These are phyloP conservation scores for Anodontia alba DNA, from an alignment of 2,888 invertebrate genomes.

Conservation along the genomic window DNA sequence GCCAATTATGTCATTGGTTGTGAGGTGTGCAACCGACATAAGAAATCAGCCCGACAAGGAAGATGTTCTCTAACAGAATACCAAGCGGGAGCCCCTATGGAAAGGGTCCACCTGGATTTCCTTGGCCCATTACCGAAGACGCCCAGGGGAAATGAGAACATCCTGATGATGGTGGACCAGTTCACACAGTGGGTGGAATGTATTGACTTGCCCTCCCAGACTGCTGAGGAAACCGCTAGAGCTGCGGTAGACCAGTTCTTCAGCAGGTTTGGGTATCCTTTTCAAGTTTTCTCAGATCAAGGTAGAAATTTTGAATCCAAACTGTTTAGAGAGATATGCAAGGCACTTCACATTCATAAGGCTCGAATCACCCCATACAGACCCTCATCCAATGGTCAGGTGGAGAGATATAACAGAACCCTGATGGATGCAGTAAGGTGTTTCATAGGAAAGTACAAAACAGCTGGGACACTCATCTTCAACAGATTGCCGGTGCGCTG, in stretches of 20 bases:
- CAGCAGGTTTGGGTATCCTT: not conserved
- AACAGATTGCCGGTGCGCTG: not conserved
- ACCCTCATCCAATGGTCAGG: not conserved
- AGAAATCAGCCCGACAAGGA: constrained; percentile 3
- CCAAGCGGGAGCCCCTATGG: constrained; percentile 33
- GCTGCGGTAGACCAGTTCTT: not conserved
- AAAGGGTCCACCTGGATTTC: not conserved
- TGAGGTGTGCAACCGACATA: constrained; percentile 6
- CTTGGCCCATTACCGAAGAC: not conserved
- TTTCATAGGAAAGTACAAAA: not conserved
- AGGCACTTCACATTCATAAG: not conserved
- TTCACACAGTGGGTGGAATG: not conserved
- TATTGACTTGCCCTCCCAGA: not conserved
- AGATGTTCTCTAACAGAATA: not conserved
- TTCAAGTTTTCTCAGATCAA: not conserved
- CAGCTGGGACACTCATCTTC: not conserved
- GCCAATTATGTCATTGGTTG: constrained; percentile 2
- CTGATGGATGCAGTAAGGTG: not conserved
- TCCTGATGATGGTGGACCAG: not conserved
- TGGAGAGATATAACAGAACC: not conserved
- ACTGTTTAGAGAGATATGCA: not conserved
- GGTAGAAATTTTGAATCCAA: not conserved
- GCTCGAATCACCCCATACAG: not conserved
- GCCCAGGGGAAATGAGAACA: not conserved
- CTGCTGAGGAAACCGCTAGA: not conserved